A percentile compares a stretch with the other conserved stretches of the same genome.
phyloP scores from a whole-genome alignment of 92 coral and sea anemone species.

The Zoanthus gigantus region DNA sequence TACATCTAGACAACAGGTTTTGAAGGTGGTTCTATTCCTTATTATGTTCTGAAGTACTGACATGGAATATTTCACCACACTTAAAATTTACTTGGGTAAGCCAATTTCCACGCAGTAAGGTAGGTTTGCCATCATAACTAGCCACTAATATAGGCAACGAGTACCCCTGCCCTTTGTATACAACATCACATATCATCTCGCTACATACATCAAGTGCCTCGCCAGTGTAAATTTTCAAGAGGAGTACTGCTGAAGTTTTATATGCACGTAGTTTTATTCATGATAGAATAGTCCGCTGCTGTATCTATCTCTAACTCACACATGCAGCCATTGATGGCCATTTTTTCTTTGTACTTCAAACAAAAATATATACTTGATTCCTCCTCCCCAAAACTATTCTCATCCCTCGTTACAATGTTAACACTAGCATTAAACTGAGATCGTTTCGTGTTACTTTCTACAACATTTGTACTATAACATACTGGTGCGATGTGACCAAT shows the following conservation, averaged over 20 bases:
- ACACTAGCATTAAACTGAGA: slow-evolving; percentile 18
- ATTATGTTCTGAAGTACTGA: not conserved
- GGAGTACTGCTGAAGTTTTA: slow-evolving; percentile 53
- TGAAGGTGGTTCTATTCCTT: slow-evolving; percentile 19
- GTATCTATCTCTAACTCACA: slow-evolving; percentile 61
- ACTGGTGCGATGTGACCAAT: slow-evolving; percentile 59
- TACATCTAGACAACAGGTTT: slow-evolving; percentile 10
- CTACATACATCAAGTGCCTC: slow-evolving; percentile 60
- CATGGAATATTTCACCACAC: slow-evolving; percentile 47
- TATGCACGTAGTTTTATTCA: slow-evolving; percentile 62
- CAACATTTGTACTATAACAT: slow-evolving; percentile 17
- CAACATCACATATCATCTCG: slow-evolving; percentile 54
- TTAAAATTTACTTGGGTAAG: slow-evolving; percentile 31
- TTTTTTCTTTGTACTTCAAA: slow-evolving; percentile 18
- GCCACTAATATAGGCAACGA: slow-evolving; percentile 55
- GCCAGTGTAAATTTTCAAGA: slow-evolving; percentile 59
- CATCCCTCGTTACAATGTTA: slow-evolving; percentile 16
- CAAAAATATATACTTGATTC: slow-evolving; percentile 31
- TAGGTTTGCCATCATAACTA: slow-evolving; percentile 48
- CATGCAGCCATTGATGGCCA: slow-evolving; percentile 46
- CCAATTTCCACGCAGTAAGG: slow-evolving; percentile 54
- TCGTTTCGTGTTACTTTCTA: not conserved
- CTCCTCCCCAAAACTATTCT: slow-evolving; percentile 1
- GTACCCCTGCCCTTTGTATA: slow-evolving; percentile 47
- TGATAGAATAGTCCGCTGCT: slow-evolving; percentile 66